Evolutionary conservation across 2,888 invertebrate species (phyloP).

Genomic region (Cerceris rybyensis): DNA sequence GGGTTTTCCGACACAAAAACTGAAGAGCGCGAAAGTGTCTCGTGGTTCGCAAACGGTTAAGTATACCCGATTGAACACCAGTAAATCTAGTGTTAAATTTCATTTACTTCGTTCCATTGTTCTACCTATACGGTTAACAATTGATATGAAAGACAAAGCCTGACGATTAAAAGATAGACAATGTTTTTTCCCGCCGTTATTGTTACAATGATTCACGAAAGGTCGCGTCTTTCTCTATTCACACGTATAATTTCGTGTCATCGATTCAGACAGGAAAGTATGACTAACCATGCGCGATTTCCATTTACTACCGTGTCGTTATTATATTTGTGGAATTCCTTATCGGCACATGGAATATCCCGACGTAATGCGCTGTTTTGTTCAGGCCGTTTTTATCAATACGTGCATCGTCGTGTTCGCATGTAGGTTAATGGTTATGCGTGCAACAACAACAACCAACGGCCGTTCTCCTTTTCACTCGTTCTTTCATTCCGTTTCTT

Average conservation of each 20-base stretch:
- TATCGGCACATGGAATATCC: slow-evolving; percentile 52
- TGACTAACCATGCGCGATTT: slow-evolving; percentile 7
- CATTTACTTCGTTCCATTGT: no score
- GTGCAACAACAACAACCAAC: slow-evolving; percentile 31
- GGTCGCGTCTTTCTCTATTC: neutral
- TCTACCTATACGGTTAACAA: no score
- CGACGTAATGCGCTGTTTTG: slow-evolving; percentile 43
- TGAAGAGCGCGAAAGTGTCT: no score
- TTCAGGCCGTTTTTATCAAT: slow-evolving; percentile 54
- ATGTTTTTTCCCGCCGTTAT: no score
- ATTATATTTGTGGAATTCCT: slow-evolving; percentile 39
- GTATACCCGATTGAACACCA: no score
- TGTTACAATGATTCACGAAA: neutral
- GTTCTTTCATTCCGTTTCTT: neutral
- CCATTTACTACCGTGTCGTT: slow-evolving; percentile 29
- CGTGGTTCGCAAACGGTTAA: no score
- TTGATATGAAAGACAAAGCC: no score
- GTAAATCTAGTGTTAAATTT: no score
- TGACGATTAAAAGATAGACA: no score
- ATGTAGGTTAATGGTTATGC: slow-evolving; percentile 63
- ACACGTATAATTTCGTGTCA: neutral
- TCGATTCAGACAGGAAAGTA: slow-evolving; percentile 13
- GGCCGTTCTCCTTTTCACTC: neutral
- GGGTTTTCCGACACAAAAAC: no score
- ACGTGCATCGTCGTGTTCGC: slow-evolving; percentile 35